A percentile compares a stretch with the other conserved stretches of the same genome.
Evolutionary conservation across 1,140 invertebrate genomes (phyloP).

Genomic region (Drosophila aff.): DNA sequence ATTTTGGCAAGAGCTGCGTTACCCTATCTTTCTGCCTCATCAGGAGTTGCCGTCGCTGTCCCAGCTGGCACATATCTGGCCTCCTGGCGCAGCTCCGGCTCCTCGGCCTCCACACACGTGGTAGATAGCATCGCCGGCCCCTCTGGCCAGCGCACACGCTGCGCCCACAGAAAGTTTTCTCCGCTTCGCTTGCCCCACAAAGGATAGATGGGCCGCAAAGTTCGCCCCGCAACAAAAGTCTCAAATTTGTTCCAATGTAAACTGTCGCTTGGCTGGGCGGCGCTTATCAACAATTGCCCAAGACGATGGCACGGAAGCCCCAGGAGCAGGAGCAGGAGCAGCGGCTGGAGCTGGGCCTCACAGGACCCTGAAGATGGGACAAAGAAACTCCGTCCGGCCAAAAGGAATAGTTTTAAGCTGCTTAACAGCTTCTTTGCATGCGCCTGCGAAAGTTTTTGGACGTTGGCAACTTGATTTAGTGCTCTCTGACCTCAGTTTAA

Average conservation of each 20-base stretch:
- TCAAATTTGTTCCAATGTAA: conserved; percentile 82
- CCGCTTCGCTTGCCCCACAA: neutral
- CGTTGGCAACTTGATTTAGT: conserved; percentile 84
- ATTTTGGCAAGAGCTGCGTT: conserved; percentile 9
- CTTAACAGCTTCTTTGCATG: conserved; percentile 78
- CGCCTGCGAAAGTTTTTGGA: conserved; percentile 51
- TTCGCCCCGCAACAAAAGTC: conserved; percentile 75
- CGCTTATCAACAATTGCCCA: conserved; percentile 79
- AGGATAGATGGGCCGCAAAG: conserved; percentile 23
- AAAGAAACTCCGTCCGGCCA: conserved; percentile 8
- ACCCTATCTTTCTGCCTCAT: conserved; percentile 9
- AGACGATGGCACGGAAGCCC: conserved; percentile 32
- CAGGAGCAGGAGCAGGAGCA: neutral
- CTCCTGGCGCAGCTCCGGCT: conserved; percentile 4
- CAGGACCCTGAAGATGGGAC: neutral
- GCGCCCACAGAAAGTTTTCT: conserved; percentile 42
- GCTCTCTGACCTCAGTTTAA: conserved; percentile 85
- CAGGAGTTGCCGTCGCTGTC: conserved; percentile 7
- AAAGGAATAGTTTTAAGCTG: conserved; percentile 81
- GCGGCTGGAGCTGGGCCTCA: conserved; percentile 5
- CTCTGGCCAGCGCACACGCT: conserved; percentile 29
- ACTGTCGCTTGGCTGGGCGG: conserved; percentile 77
- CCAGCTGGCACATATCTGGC: conserved; percentile 47
- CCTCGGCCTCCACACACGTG: conserved; percentile 46
- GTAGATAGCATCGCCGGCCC: conserved; percentile 52